Conservation (phyloP, 2,113 vertebrate species). For the Neogale vison region DNA sequence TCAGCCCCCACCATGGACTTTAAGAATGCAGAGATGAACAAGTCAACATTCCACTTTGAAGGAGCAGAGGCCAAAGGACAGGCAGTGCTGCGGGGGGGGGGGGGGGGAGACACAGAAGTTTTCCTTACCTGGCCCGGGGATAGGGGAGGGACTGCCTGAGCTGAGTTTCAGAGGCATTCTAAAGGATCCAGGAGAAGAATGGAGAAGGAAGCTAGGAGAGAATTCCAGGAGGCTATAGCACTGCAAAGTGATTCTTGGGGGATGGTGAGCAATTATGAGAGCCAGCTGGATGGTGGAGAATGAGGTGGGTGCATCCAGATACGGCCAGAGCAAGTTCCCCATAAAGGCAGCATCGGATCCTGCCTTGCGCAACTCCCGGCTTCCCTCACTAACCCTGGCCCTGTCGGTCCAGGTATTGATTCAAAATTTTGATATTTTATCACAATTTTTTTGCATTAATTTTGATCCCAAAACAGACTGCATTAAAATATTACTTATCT, state of each 20-base stretch:
- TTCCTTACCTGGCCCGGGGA: not conserved
- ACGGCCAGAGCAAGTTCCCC: not conserved
- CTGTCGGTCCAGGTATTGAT: not conserved
- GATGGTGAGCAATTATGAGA: not conserved
- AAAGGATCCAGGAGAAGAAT: not conserved
- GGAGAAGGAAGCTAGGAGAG: not conserved
- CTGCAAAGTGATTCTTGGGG: not conserved
- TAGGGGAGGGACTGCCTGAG: not conserved
- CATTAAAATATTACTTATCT: not conserved
- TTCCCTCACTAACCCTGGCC: not conserved
- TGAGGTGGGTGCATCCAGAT: fast-evolving
- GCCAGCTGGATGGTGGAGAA: not conserved
- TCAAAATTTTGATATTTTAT: not conserved
- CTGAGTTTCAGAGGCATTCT: not conserved
- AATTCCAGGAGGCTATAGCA: not conserved
- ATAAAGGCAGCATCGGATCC: not conserved
- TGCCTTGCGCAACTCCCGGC: fast-evolving
- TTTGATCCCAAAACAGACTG: not conserved
- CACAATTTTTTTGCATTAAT: not conserved
- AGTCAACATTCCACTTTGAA: not conserved
- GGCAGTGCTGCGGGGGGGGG: not conserved
- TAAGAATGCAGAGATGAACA: not conserved
- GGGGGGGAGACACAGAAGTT: not conserved
- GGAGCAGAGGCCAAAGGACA: not conserved
- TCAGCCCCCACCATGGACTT: not conserved